A percentile compares a stretch with the other conserved stretches of the same genome.
Evolutionary conservation across 2,797 vertebrate genomes (phyloP).

Genomic region (Pogonophryne albipinna): DNA sequence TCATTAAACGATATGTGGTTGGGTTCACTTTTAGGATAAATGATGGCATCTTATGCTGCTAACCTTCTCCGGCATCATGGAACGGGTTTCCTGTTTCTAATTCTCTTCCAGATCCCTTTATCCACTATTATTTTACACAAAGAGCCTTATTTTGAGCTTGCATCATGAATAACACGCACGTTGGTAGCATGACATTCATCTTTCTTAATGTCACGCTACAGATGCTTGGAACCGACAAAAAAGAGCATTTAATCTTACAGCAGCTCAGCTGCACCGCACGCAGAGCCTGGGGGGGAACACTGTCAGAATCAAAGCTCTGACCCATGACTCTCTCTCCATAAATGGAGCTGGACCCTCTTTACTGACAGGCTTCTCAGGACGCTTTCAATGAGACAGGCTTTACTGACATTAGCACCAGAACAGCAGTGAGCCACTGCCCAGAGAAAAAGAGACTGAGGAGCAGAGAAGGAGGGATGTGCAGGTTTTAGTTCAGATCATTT

Average conservation of each 20-base stretch:
- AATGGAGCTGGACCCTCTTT: constrained; percentile 44
- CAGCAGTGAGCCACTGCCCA: background rate
- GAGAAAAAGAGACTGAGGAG: background rate
- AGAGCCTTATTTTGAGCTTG: background rate
- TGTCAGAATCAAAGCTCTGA: constrained; percentile 42
- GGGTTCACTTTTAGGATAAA: background rate
- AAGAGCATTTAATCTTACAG: constrained; percentile 5
- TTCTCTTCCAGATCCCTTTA: background rate
- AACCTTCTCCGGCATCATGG: background rate
- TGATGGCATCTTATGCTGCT: background rate
- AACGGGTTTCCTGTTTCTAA: background rate
- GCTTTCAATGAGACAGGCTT: constrained; percentile 12
- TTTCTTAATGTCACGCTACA: background rate
- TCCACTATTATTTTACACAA: background rate
- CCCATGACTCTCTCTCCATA: constrained; percentile 60
- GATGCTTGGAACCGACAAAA: background rate
- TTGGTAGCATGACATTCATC: background rate
- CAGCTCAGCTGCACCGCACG: constrained; percentile 25
- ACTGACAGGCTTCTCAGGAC: constrained; percentile 8
- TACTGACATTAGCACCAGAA: constrained; percentile 7
- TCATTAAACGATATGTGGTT: background rate
- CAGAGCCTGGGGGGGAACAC: constrained; percentile 44
- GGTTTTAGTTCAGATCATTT: background rate
- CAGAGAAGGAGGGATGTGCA: background rate
- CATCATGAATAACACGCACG: background rate